Percentiles rank a stretch among this genome's conserved stretches.
These are phyloP conservation scores for Zygaena filipendulae DNA, from an alignment of 2,888 invertebrate genomes.

Conservation along the genomic window DNA sequence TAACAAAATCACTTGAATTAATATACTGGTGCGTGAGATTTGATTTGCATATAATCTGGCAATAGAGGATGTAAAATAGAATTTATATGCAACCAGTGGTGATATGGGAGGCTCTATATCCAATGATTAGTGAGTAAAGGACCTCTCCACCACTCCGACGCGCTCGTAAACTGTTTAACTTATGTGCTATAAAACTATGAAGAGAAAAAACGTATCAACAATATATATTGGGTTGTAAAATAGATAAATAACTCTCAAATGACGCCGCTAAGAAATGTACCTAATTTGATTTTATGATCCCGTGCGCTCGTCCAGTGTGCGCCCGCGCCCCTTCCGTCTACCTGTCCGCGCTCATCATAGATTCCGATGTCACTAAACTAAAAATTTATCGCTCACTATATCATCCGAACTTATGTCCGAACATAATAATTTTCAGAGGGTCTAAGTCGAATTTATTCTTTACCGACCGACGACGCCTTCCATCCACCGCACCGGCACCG, in stretches of 20 bases:
- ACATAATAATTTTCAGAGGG: constrained; percentile 37
- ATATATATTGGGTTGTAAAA: constrained; percentile 27
- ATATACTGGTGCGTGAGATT: too few relatives aligned
- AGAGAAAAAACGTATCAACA: constrained; percentile 25
- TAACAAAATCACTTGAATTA: too few relatives aligned
- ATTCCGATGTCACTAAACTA: constrained; percentile 37
- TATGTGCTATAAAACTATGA: neutral
- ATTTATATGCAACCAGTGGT: too few relatives aligned
- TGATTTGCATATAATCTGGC: too few relatives aligned
- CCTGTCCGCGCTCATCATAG: constrained; percentile 46
- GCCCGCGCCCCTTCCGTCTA: constrained; percentile 15
- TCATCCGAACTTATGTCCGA: constrained; percentile 40
- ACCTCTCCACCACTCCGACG: constrained; percentile 4
- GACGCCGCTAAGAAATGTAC: constrained; percentile 31
- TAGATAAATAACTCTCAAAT: constrained; percentile 33
- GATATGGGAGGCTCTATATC: neutral
- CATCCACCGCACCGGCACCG: constrained; percentile 5
- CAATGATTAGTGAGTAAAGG: constrained; percentile 8
- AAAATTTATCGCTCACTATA: constrained; percentile 50
- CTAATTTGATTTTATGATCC: constrained; percentile 43
- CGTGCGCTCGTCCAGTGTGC: constrained; percentile 20
- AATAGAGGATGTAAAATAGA: too few relatives aligned
- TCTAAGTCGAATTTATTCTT: constrained; percentile 44
- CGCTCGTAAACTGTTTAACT: constrained; percentile 12
- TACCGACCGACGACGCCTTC: constrained; percentile 21